Percentiles rank a stretch among this genome's conserved stretches.
Conservation (phyloP, 2,113 vertebrate species). For the Callionymus lyra region DNA sequence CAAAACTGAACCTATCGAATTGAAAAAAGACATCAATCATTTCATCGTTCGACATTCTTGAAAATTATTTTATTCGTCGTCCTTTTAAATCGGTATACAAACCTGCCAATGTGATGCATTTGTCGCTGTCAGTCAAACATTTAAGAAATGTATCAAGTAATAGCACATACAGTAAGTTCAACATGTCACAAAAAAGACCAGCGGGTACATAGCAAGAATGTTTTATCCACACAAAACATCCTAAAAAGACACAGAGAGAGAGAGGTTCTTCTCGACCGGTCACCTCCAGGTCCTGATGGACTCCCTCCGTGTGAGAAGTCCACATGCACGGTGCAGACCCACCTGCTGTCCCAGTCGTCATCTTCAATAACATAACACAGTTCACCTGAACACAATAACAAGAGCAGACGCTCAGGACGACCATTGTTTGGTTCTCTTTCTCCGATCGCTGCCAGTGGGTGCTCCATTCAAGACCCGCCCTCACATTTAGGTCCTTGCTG, state of each 20-base stretch:
- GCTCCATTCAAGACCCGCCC: no score
- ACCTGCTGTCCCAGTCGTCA: conserved; percentile 27
- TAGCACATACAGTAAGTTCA: conserved; percentile 98
- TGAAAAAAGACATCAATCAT: conserved; percentile 43
- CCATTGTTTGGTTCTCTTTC: conserved; percentile 58
- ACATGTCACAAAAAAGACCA: conserved; percentile 96
- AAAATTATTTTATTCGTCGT: conserved; percentile 90
- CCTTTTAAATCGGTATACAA: conserved; percentile 87
- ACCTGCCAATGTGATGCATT: conserved; percentile 85
- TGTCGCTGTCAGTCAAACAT: conserved; percentile 92
- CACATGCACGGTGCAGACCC: conserved; percentile 54
- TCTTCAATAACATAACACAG: conserved; percentile 58
- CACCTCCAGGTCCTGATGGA: no score
- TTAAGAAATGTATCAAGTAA: conserved; percentile 95
- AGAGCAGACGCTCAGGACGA: conserved; percentile 52
- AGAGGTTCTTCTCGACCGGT: no score
- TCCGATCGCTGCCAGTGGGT: no score
- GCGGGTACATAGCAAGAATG: conserved; percentile 89
- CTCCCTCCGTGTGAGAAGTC: conserved; percentile 27
- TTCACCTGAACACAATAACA: conserved; percentile 63
- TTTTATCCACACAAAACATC: conserved; percentile 98
- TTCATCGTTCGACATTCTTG: conserved; percentile 76
- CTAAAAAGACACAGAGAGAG: conserved; percentile 62
- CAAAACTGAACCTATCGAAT: background rate
- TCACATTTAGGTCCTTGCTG: no score